phyloP scores from a whole-genome alignment of 2,888 invertebrate species.

The Agrotis clavis region DNA sequence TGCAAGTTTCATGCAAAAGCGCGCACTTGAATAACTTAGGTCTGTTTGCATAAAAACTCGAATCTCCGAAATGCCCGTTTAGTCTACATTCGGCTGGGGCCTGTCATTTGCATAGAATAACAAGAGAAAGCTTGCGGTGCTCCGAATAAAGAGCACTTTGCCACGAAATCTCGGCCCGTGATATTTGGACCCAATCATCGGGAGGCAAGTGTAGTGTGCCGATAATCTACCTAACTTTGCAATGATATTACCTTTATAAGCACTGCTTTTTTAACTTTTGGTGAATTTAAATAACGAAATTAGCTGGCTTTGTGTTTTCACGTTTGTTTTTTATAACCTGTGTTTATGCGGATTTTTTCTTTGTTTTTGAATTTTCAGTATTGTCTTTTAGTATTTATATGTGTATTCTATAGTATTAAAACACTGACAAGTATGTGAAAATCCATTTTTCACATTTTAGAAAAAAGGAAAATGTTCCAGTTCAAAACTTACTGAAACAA shows the following conservation, averaged over 20 bases:
- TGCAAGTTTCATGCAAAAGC: constrained; percentile 87
- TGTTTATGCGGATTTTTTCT: constrained; percentile 27
- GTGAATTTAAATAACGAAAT: constrained; percentile 65
- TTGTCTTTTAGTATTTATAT: background rate
- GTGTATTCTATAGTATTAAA: background rate
- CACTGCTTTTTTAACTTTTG: constrained; percentile 64
- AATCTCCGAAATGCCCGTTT: constrained; percentile 88
- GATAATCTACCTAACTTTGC: constrained; percentile 67
- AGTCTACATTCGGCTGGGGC: constrained; percentile 81
- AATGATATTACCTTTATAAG: constrained; percentile 63
- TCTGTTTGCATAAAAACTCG: constrained; percentile 89
- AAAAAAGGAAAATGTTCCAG: constrained; percentile 39
- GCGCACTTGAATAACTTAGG: constrained; percentile 89
- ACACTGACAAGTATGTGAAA: background rate
- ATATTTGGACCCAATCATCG: constrained; percentile 80
- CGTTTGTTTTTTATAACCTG: constrained; percentile 41
- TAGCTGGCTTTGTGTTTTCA: constrained; percentile 56
- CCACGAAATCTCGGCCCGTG: constrained; percentile 73
- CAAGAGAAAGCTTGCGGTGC: constrained; percentile 82
- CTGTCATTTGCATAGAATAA: constrained; percentile 90
- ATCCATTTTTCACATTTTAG: constrained; percentile 6
- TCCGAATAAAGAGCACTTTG: constrained; percentile 77
- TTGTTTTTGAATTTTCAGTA: background rate
- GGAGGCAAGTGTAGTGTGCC: constrained; percentile 64
- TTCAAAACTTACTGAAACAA: constrained; percentile 35